Percentiles rank a stretch among this genome's conserved stretches.
Evolutionary conservation across 2,888 invertebrate genomes (phyloP).

Genomic region (Drosophila pegasa): DNA sequence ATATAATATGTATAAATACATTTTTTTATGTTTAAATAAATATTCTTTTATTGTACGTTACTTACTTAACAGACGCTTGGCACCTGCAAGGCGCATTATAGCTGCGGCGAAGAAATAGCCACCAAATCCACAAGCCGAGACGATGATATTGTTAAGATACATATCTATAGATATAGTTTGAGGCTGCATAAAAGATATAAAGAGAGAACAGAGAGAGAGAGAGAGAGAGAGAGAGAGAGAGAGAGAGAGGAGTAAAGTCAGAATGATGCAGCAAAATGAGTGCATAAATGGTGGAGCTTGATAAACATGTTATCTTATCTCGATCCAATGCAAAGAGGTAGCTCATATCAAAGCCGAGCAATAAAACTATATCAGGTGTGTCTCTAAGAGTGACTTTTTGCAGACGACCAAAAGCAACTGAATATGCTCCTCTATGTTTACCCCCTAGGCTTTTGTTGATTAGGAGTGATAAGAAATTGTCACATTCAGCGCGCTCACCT

Average conservation of each 20-base stretch:
- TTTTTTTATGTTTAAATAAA: background rate
- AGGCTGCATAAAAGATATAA: constrained; percentile 73
- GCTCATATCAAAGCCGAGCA: constrained; percentile 5
- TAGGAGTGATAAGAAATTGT: background rate
- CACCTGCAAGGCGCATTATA: constrained; percentile 86
- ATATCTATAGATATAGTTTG: constrained; percentile 86
- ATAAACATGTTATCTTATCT: constrained; percentile 1
- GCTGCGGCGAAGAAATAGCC: constrained; percentile 88
- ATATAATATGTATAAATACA: background rate
- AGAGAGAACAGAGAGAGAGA: background rate
- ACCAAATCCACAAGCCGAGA: constrained; percentile 87
- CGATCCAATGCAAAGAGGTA: background rate
- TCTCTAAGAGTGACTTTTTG: background rate
- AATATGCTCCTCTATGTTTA: background rate
- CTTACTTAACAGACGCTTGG: constrained; percentile 86
- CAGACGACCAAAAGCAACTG: no score
- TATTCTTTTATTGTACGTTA: background rate
- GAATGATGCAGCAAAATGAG: constrained; percentile 27
- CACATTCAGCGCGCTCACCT: constrained; percentile 79
- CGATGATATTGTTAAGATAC: constrained; percentile 89
- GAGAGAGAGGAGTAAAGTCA: constrained; percentile 1
- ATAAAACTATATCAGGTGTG: background rate
- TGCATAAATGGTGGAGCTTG: background rate
- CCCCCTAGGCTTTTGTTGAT: background rate
- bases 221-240: no score